phyloP scores from a whole-genome alignment of 2,797 vertebrate genomes.

The Bovichtus diacanthus region DNA sequence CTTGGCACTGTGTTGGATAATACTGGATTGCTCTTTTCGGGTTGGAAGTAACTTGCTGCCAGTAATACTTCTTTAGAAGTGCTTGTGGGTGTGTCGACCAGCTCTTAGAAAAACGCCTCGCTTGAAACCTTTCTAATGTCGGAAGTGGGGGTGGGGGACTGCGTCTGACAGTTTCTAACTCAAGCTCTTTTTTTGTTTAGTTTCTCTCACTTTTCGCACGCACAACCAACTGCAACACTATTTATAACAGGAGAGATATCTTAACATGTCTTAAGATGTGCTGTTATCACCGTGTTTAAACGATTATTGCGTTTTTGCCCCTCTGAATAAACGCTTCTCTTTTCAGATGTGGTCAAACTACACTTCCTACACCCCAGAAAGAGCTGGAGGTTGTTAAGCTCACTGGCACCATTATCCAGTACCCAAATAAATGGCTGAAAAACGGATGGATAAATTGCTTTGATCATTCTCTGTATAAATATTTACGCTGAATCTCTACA shows the following conservation, averaged over 20 bases:
- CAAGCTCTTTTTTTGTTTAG: no score
- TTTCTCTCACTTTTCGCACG: no score
- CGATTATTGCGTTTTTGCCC: background rate
- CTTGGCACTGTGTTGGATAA: background rate
- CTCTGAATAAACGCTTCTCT: background rate
- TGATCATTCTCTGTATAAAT: slow-evolving; percentile 45
- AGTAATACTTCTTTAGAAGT: no score
- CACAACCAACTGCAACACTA: no score
- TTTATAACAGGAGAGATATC: background rate
- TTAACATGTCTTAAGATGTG: background rate
- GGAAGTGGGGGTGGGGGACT: no score
- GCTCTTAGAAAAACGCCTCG: no score
- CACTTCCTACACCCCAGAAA: background rate
- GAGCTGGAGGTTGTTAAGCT: slow-evolving; percentile 6
- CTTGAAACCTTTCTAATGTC: no score
- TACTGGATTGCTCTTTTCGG: background rate
- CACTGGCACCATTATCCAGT: slow-evolving; percentile 8
- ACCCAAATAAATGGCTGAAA: slow-evolving; percentile 17
- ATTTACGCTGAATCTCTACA: slow-evolving; percentile 40
- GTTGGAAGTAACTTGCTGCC: background rate
- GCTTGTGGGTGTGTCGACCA: no score
- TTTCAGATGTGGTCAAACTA: background rate
- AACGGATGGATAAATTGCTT: slow-evolving; percentile 34
- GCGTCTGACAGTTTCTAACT: no score
- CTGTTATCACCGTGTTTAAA: background rate